Conservation (phyloP, 1,140 invertebrate species). For the Hylaeus volcanicus region DNA sequence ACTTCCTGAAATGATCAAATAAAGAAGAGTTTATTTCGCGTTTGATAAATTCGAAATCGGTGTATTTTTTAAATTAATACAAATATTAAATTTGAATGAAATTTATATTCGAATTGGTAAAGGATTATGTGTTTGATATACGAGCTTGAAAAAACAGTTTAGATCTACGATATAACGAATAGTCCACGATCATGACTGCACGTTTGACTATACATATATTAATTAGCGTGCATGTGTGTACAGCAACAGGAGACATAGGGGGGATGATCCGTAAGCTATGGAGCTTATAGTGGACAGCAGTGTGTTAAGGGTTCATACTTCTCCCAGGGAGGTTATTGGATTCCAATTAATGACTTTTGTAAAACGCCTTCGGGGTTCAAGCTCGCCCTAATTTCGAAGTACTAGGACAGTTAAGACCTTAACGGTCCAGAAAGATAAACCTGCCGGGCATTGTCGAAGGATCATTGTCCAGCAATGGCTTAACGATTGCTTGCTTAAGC, state of each 20-base stretch:
- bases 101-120: no score
- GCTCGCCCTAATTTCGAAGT: conserved; percentile 6
- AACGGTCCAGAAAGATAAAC: conserved; percentile 38
- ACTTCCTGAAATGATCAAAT: no score
- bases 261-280: neutral
- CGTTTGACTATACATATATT: no score
- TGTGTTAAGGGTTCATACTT: conserved; percentile 5
- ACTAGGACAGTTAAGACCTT: conserved; percentile 27
- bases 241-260: neutral
- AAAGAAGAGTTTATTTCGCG: no score
- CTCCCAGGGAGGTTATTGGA: conserved; percentile 47
- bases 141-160: no score
- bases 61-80: no score
- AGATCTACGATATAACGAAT: no score
- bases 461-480: conserved; percentile 42
- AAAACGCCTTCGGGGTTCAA: conserved; percentile 27
- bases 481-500: conserved; percentile 44
- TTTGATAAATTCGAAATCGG: no score
- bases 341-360: conserved; percentile 50
- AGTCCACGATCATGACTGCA: no score
- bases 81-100: no score
- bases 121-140: no score
- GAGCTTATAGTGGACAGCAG: neutral
- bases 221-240: no score
- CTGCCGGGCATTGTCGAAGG: conserved; percentile 41